phyloP scores from a whole-genome alignment of 1,140 invertebrate species.

The Zaprionus inermis region DNA sequence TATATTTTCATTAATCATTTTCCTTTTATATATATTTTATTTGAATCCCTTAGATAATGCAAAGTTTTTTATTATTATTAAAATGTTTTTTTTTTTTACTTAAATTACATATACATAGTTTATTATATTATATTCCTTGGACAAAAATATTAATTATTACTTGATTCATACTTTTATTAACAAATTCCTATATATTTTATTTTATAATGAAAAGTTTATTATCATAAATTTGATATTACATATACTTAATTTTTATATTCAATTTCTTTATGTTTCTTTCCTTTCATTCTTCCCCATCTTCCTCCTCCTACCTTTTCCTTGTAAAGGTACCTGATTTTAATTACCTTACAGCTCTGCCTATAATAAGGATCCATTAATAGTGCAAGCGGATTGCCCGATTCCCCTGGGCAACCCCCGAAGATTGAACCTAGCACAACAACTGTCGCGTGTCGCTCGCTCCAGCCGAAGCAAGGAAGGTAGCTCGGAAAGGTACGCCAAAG shows the following conservation, averaged over 20 bases:
- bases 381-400: not conserved
- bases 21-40: too few species aligned
- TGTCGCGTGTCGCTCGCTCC: conserved; percentile 29
- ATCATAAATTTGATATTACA: too few species aligned
- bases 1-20: too few species aligned
- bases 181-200: too few species aligned
- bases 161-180: too few species aligned
- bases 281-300: not conserved
- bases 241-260: not conserved
- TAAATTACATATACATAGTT: too few species aligned
- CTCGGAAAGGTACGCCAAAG: conserved; percentile 25
- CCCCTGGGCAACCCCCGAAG: not conserved
- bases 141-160: too few species aligned
- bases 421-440: conserved; percentile 28
- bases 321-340: not conserved
- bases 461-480: not conserved
- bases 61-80: too few species aligned
- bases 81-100: too few species aligned
- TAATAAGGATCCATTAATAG: not conserved
- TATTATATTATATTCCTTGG: too few species aligned
- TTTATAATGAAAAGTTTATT: too few species aligned
- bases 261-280: not conserved
- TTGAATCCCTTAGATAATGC: too few species aligned
- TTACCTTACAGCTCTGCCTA: not conserved
- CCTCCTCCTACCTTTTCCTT: not conserved